Base-by-base conservation (phyloP, 2,113 vertebrate species). In the Boulengeromyrus knoepffleri region DNA sequence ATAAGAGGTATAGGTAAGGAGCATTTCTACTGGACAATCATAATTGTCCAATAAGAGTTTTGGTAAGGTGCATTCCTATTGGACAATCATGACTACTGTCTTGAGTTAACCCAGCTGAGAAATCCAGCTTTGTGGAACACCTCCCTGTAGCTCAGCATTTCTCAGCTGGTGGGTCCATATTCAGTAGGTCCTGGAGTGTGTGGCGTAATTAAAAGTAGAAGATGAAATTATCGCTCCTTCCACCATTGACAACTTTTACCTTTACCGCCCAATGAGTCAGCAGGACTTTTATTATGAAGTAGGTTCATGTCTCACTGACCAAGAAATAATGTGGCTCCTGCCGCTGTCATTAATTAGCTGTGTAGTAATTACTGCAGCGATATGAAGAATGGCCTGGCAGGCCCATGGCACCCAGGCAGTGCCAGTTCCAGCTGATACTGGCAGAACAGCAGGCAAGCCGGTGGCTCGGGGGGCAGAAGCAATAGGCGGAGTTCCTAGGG, bases 351-450 rank as follows among this genome's bases (percentile, higher is more conserved):
- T 39, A 80, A 17, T 19, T 17, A 21, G 15, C 36, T 7, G 74
- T 80, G 36, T 80, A 8, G 74, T 80, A 42, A 17, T 42, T 42
- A 19, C 36, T 52, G 49, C 49, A 19, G 45, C 2, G 12, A 52
- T 52, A 66, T 88, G 9, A 88, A 12, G 1, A 24, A 88, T 39
- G 24, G 31, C 17, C 53, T 1, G 36, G 56, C 31, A 46, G 56
- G 39, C 39, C 19, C 56, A 6, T 45, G 21, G 89, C 89, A 92
- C 39, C 90, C 91, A 5, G 91, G 94, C 85, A 94, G 19, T 9
- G 90, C 89, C 95, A 96, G 3, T 92, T 92, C 95, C 95, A 95
- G 91, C 93, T 95, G 83, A 95, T 87, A 91, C 93, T 93, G 36
- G 94, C 93, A 0, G 92, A n/a, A 66, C 94, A 45, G 89, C 91